phyloP scores from a whole-genome alignment of 2,797 vertebrate species.

The Typhlichthys subterraneus region DNA sequence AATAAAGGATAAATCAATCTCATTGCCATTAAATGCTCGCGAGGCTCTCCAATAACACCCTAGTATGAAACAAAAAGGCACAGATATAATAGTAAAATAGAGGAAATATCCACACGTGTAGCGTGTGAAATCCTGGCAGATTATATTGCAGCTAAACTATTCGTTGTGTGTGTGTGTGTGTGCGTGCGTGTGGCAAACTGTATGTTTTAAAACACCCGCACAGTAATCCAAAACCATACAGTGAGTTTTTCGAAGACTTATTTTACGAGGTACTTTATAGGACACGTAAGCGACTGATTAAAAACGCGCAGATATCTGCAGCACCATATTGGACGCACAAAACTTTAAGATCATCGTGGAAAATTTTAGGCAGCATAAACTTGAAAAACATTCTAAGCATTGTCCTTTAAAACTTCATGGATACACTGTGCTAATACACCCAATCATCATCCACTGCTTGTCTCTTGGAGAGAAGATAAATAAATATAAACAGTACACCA shows the following conservation, averaged over 20 bases:
- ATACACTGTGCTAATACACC: too few species aligned
- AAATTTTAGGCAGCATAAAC: too few species aligned
- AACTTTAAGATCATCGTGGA: background rate
- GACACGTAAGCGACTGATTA: constrained; percentile 50
- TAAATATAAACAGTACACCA: too few species aligned
- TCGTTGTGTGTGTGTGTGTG: too few species aligned
- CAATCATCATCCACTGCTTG: too few species aligned
- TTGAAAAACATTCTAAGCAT: background rate
- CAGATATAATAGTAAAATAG: too few species aligned
- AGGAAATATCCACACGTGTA: background rate
- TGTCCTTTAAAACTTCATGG: too few species aligned
- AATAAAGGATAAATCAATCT: constrained; percentile 98
- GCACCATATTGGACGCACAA: constrained; percentile 31
- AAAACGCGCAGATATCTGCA: constrained; percentile 44
- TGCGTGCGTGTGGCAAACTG: background rate
- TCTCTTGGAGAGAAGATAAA: too few species aligned
- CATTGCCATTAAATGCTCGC: constrained; percentile 90
- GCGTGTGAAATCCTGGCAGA: constrained; percentile 12
- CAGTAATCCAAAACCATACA: constrained; percentile 52
- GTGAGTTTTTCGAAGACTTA: constrained; percentile 76
- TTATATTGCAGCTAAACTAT: too few species aligned
- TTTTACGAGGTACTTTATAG: constrained; percentile 82
- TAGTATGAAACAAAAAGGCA: constrained; percentile 60
- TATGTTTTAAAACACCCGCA: constrained; percentile 27
- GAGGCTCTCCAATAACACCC: constrained; percentile 84